Conservation (phyloP, 2,797 vertebrate species). For the Cryptoblepharus egeriae region DNA sequence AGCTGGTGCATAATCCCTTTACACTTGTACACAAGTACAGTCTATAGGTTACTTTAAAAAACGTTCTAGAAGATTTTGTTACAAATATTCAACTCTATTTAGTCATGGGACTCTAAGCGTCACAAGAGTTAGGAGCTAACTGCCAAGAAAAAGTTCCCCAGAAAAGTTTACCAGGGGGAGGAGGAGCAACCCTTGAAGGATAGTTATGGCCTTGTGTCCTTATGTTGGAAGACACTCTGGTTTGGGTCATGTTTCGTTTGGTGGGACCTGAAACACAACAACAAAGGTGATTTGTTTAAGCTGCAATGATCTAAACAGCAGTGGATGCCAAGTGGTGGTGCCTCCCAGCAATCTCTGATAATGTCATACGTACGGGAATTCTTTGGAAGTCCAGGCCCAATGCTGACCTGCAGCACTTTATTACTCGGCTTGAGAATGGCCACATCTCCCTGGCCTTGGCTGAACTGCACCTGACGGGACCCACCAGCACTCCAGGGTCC, state of each 20-base stretch:
- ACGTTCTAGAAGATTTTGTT: neutral
- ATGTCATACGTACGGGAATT: slow-evolving; percentile 89
- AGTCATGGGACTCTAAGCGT: neutral
- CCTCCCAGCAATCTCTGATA: neutral
- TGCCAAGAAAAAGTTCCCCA: rapidly evolving
- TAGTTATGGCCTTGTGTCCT: slow-evolving; percentile 81
- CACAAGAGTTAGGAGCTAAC: no score
- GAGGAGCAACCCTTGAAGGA: slow-evolving; percentile 89
- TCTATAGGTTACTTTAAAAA: neutral
- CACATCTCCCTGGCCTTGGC: slow-evolving; percentile 88
- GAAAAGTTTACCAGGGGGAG: slow-evolving; percentile 86
- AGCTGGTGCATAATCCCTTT: neutral
- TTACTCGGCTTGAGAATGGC: slow-evolving; percentile 89
- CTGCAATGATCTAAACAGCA: neutral
- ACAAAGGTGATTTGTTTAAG: neutral
- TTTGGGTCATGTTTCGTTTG: slow-evolving; percentile 79
- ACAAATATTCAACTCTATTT: neutral
- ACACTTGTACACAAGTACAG: neutral
- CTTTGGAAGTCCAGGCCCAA: slow-evolving; percentile 93
- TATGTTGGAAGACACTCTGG: slow-evolving; percentile 66
- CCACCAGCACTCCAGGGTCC: slow-evolving; percentile 91
- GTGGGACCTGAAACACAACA: slow-evolving; percentile 85
- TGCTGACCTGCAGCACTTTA: slow-evolving; percentile 96
- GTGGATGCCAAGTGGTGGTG: neutral
- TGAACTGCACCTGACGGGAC: slow-evolving; percentile 91